Evolutionary conservation across 2,888 invertebrate genomes (phyloP).

Genomic region (Ptycholaimellus sp.): DNA sequence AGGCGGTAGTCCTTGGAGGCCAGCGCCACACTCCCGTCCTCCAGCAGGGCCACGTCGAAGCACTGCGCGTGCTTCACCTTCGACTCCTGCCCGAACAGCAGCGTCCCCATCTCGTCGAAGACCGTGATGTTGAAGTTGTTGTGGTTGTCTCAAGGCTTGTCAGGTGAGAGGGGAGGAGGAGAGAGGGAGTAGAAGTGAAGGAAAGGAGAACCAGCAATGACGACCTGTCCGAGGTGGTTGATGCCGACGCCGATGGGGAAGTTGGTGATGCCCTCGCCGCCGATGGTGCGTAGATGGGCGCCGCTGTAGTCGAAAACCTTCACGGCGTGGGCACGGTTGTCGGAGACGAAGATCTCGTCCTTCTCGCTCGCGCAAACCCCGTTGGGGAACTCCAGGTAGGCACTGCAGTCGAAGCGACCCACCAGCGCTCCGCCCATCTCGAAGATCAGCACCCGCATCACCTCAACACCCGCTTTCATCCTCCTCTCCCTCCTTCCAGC

Average conservation of each 20-base stretch:
- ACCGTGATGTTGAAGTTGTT: conserved; percentile 97
- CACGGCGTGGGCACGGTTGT: conserved; percentile 96
- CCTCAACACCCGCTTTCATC: background rate
- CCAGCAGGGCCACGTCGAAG: conserved; percentile 92
- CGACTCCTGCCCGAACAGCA: conserved; percentile 81
- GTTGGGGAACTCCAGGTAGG: conserved; percentile 91
- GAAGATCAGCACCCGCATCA: conserved; percentile 89
- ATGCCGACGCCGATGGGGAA: conserved; percentile 95
- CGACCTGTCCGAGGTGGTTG: conserved; percentile 73
- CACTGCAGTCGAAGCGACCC: conserved; percentile 84
- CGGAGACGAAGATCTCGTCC: conserved; percentile 97
- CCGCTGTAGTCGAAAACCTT: conserved; percentile 83
- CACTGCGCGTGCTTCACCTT: conserved; percentile 93
- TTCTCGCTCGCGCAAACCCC: conserved; percentile 96
- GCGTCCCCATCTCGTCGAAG: conserved; percentile 79
- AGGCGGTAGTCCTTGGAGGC: conserved; percentile 93
- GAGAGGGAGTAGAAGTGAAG: too few species aligned
- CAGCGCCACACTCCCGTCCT: conserved; percentile 82
- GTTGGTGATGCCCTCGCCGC: conserved; percentile 88
- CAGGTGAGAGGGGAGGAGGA: too few species aligned
- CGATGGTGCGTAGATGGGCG: conserved; percentile 73
- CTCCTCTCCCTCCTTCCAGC: background rate
- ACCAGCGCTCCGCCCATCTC: conserved; percentile 67
- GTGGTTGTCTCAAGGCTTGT: too few species aligned
- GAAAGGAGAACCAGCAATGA: too few species aligned